Evolutionary conservation across 2,113 vertebrate genomes (phyloP), one percentile per base, ranked within the genome.

Genomic region (Poecile atricapillus): DNA sequence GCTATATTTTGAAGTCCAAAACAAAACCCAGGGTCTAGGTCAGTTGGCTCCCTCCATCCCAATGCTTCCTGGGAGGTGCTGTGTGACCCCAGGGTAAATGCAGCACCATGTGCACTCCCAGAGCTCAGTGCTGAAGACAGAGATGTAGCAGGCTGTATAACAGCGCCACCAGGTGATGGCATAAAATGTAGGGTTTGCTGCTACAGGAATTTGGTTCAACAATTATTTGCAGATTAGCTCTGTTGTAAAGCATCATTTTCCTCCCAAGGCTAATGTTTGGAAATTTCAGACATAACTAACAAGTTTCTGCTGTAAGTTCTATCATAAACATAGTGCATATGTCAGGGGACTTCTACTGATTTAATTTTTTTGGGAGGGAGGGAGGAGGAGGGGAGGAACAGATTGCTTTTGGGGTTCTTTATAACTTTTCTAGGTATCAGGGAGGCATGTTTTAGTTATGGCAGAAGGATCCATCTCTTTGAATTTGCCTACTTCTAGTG

Each of bases 111-210:
- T 12, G 55, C 49, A 13, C 43, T 81, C 39, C 19, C 18, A 70
- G 41, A 76, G 62, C 33, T 2, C 0, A 35, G 50, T 25, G 7
- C 31, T 52, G 78, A 12, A n/a, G n/a, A 3, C 13, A 19, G 33
- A 30, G 31, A 30, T 68, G 49, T 28, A 12, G 70, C 71, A 96
- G 75, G 43, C 58, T 65, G 92, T 62, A 2, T 69, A 65, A 92
- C 82, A 93, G 75, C 88, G 92, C 92, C 90, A 90, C 89, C 90
- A 94, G 71, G 28, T 93, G 95, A 96, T 31, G 30, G 75, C 50
- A 83, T 15, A 3, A 82, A 69, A 30, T 17, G 33, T 10, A 64
- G 27, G 46, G 55, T 41, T 89, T 91, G 47, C 85, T 85, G 70
- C 27, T 28, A 9, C 39, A 14, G 25, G 17, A n/a, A 39, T 49